phyloP scores from a whole-genome alignment of 64 coral and sea anemone species.

The Dendrophyllia cribrosa region DNA sequence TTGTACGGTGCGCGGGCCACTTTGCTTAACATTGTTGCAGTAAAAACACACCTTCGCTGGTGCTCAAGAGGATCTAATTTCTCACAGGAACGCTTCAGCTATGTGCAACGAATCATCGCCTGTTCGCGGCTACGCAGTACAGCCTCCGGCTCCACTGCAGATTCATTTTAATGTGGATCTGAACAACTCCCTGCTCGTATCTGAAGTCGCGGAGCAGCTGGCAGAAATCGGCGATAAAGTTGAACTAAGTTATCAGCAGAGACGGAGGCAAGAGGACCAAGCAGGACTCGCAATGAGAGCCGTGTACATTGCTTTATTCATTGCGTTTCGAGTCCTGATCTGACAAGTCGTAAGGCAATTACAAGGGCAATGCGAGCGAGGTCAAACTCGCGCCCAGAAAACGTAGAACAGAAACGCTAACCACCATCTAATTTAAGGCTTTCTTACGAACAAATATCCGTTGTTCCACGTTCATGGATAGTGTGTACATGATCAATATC shows the following conservation, averaged over 20 bases:
- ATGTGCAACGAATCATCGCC: constrained; percentile 60
- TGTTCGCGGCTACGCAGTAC: neutral
- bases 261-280: constrained; percentile 40
- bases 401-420: constrained; percentile 41
- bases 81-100: neutral
- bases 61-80: neutral
- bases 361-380: neutral
- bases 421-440: constrained; percentile 32
- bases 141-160: neutral
- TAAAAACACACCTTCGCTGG: neutral
- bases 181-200: constrained; percentile 69
- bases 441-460: neutral
- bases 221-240: constrained; percentile 77
- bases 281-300: constrained; percentile 51
- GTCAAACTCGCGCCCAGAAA: neutral
- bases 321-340: constrained; percentile 54
- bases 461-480: neutral
- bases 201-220: constrained; percentile 71
- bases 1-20: neutral
- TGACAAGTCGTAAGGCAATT: constrained; percentile 25
- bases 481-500: neutral
- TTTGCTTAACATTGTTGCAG: neutral
- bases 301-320: constrained; percentile 59
- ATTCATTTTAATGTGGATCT: constrained; percentile 15
- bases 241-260: constrained; percentile 63